These are phyloP conservation scores for Gerris lacustris DNA, from an alignment of 2,888 invertebrate genomes.

Conservation along the genomic window DNA sequence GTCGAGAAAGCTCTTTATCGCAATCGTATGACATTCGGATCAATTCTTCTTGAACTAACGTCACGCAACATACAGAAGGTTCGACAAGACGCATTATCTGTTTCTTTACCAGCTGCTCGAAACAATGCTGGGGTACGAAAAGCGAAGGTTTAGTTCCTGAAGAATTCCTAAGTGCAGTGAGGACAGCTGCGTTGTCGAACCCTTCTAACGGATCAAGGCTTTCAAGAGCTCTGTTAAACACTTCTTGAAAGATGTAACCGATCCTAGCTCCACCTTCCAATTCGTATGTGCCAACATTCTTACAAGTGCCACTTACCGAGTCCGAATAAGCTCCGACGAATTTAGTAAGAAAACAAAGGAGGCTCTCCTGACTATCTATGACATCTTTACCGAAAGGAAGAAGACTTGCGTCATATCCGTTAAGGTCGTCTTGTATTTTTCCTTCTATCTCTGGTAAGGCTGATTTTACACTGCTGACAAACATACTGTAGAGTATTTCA, in stretches of 20 bases:
- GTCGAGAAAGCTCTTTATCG: slow-evolving; percentile 46
- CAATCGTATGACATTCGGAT: slow-evolving; percentile 48
- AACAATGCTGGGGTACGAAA: slow-evolving; percentile 44
- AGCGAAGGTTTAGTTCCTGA: slow-evolving; percentile 41
- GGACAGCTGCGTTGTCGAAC: slow-evolving; percentile 45
- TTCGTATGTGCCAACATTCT: slow-evolving; percentile 45
- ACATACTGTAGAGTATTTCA: slow-evolving; percentile 46
- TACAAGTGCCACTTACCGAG: slow-evolving; percentile 50
- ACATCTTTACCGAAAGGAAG: slow-evolving; percentile 49
- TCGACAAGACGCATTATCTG: slow-evolving; percentile 51
- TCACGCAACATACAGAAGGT: slow-evolving; percentile 49
- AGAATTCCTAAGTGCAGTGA: slow-evolving; percentile 53
- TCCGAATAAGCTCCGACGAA: slow-evolving; percentile 51
- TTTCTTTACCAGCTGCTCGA: slow-evolving; percentile 51
- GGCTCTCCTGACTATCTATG: slow-evolving; percentile 42
- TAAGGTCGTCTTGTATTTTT: slow-evolving; percentile 46
- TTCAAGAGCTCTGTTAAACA: slow-evolving; percentile 46
- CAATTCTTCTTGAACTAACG: slow-evolving; percentile 52
- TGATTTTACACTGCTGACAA: slow-evolving; percentile 52
- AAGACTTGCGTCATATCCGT: slow-evolving; percentile 47
- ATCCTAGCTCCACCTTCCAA: slow-evolving; percentile 49
- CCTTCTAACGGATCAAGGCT: slow-evolving; percentile 47
- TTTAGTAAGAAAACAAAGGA: slow-evolving; percentile 51
- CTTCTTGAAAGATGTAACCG: slow-evolving; percentile 54
- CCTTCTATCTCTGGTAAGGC: slow-evolving; percentile 49